Conservation (phyloP, 2,797 vertebrate genomes). For the Mycteria americana region DNA sequence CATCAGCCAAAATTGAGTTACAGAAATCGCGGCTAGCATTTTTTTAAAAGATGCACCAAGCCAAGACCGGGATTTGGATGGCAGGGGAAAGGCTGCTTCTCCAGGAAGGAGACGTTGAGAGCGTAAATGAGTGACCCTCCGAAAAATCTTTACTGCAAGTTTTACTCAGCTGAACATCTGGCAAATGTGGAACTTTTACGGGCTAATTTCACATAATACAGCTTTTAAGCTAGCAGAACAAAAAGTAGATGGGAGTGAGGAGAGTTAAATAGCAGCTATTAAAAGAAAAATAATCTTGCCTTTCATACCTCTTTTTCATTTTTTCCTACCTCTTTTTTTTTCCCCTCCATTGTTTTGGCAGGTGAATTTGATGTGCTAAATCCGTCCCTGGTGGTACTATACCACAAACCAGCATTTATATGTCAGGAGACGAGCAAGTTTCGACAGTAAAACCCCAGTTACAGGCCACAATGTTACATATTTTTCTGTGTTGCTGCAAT, state of each 20-base stretch:
- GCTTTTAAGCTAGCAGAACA: conserved; percentile 29
- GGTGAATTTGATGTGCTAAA: conserved; percentile 21
- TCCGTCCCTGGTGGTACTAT: neutral
- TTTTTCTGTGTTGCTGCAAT: neutral
- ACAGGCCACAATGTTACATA: neutral
- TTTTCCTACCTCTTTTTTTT: neutral
- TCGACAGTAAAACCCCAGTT: neutral
- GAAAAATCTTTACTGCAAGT: neutral
- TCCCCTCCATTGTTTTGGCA: neutral
- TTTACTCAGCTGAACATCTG: neutral
- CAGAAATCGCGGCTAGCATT: conserved; percentile 9
- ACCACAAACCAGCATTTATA: neutral
- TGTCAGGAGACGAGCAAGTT: neutral
- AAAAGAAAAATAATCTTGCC: conserved; percentile 15
- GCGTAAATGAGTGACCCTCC: neutral
- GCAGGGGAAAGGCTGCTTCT: neutral
- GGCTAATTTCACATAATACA: neutral
- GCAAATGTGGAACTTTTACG: neutral
- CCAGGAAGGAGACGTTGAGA: neutral
- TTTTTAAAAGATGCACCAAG: neutral
- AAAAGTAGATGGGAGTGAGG: neutral
- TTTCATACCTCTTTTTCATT: neutral
- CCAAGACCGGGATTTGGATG: neutral
- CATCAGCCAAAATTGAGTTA: neutral
- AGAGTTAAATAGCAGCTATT: conserved; percentile 40